Percentiles rank a stretch among this genome's conserved stretches.
Conservation (phyloP, 2,113 vertebrate species). For the Porphyrio hochstetteri region DNA sequence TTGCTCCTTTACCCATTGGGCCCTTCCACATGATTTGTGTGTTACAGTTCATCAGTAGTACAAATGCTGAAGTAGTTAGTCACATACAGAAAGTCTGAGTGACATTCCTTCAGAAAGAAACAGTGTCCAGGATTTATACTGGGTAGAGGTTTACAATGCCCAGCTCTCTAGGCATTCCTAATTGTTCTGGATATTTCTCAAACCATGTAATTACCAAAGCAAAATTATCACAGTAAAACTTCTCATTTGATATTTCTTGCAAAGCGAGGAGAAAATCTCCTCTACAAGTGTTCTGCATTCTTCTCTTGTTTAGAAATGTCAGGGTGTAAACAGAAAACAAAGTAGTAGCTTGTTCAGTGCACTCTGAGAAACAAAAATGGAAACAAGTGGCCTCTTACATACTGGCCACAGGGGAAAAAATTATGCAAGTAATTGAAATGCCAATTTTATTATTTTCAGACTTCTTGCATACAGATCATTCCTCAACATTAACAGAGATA, state of each 20-base stretch:
- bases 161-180: background rate
- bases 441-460: constrained; percentile 14
- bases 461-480: constrained; percentile 62
- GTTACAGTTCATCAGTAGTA: background rate
- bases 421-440: constrained; percentile 54
- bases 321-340: constrained; percentile 68
- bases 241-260: background rate
- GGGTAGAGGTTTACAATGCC: background rate
- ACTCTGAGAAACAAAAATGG: no score
- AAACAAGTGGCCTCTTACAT: constrained; percentile 50
- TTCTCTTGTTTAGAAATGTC: constrained; percentile 67
- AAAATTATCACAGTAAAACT: background rate
- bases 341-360: constrained; percentile 65
- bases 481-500: background rate
- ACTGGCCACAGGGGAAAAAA: background rate
- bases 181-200: background rate
- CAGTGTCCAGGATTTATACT: background rate
- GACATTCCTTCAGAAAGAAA: background rate
- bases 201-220: background rate
- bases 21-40: background rate
- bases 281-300: constrained; percentile 31
- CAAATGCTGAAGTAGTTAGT: background rate
- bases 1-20: background rate
- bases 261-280: background rate
- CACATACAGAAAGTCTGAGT: background rate